phyloP scores from a whole-genome alignment of 2,797 vertebrate genomes.

The Muraenolepis orangiensis region DNA sequence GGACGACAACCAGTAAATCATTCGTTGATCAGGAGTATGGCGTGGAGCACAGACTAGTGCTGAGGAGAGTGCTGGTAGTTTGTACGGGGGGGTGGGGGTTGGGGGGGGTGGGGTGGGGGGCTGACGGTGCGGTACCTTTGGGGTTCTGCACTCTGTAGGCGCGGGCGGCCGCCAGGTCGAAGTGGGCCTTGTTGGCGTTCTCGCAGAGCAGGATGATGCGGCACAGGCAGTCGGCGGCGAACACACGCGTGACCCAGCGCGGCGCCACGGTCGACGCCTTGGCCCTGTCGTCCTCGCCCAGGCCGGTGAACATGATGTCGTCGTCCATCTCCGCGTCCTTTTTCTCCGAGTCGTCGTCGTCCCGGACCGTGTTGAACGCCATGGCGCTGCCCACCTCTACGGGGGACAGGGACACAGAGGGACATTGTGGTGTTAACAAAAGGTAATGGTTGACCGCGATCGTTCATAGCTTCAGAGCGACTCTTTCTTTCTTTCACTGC shows the following conservation, averaged over 20 bases:
- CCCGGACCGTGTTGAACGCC: conserved; percentile 82
- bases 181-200: conserved; percentile 87
- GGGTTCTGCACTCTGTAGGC: conserved; percentile 83
- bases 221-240: conserved; percentile 95
- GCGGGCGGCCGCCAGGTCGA: conserved; percentile 89
- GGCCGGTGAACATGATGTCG: conserved; percentile 93
- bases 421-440: not conserved
- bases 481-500: not conserved
- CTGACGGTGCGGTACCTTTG: conserved; percentile 87
- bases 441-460: too few relatives aligned
- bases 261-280: conserved; percentile 97
- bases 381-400: conserved; percentile 85
- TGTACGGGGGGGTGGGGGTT: too few relatives aligned
- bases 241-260: conserved; percentile 96
- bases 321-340: conserved; percentile 95
- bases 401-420: not conserved
- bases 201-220: conserved; percentile 93
- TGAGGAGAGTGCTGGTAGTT: not conserved
- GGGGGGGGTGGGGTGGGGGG: too few relatives aligned
- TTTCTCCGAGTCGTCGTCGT: conserved; percentile 93
- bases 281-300: conserved; percentile 92
- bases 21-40: too few relatives aligned
- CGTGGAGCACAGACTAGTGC: too few relatives aligned
- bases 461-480: too few relatives aligned
- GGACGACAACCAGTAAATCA: not conserved